Base-by-base conservation (phyloP, 2,888 invertebrate species). In the Aethes cnicana region DNA sequence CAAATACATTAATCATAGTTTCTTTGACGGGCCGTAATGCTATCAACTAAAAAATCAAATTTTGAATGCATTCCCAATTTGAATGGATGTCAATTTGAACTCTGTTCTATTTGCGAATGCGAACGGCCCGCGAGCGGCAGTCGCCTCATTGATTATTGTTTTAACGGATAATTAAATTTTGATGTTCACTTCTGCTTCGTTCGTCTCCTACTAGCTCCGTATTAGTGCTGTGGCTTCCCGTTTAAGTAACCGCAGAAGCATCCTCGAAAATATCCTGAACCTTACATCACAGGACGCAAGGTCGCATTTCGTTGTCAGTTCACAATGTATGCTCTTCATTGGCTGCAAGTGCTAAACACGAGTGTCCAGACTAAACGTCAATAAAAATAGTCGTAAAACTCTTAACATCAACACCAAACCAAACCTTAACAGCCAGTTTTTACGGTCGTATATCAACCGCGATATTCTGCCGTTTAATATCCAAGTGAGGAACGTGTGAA, bases 161-260 rank as follows among this genome's bases (percentile, higher is more conserved):
- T 87, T 87, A 87, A 86, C 87, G 85, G 74, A 84, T 86, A 85
- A 86, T 88, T 88, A 89, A 89, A 88, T 81, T 87, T 88, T 89
- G 84, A 89, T 86, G 84, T 84, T 78, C 81, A 72, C 78, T 84
- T 85, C 82, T 80, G 81, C 81, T 83, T 74, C 82, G 87, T 84
- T 83, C 85, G 83, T 84, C 84, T 87, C 81, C 79, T 74, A 80
- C 79, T 77, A 69, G 69, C 71, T 71, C 71, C 76, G 73, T 76
- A 76, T 71, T 70, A 72, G 66, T 68, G 56, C 60, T 61, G 59
- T 58, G 57, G 63, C 58, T 46, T 41, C 53, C 47, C 53, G 35
- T 28, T 21, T 35, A 46, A 47, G 47, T 41, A 33, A 47, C 47
- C n/a, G 6, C 32, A 21, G 59, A 54, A 56, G 58, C 61, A 63